A percentile compares a stretch with the other conserved stretches of the same genome.
phyloP scores from a whole-genome alignment of 2,797 vertebrate genomes.

The Eleutherodactylus coqui region DNA sequence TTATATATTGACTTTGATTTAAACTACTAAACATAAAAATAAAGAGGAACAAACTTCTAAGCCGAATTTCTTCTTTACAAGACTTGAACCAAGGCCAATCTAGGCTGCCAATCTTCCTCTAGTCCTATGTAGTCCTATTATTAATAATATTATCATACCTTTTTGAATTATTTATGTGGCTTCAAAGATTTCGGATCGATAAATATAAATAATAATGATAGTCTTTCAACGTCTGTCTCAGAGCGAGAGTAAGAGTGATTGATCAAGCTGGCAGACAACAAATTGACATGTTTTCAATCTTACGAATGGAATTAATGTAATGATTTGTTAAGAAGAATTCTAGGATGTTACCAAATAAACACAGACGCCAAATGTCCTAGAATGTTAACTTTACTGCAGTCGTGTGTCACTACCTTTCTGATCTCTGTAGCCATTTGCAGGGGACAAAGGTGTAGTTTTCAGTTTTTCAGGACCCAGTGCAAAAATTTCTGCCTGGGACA shows the following conservation, averaged over 20 bases:
- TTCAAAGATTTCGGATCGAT: slow-evolving; percentile 64
- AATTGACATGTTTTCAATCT: slow-evolving; percentile 37
- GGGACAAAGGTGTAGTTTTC: no score
- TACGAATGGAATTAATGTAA: slow-evolving; percentile 51
- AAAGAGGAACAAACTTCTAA: neutral
- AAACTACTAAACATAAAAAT: neutral
- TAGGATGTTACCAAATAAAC: neutral
- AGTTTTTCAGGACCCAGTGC: no score
- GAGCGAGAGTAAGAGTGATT: slow-evolving; percentile 52
- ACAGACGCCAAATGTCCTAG: neutral
- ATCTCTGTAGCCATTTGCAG: neutral
- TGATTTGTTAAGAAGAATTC: neutral
- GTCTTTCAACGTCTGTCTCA: slow-evolving; percentile 38
- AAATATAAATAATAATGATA: slow-evolving; percentile 64
- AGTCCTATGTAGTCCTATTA: slow-evolving; percentile 69
- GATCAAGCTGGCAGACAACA: slow-evolving; percentile 48
- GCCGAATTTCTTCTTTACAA: slow-evolving; percentile 27
- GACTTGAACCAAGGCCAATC: slow-evolving; percentile 48
- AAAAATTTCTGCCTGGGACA: no score
- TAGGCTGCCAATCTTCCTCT: slow-evolving; percentile 64
- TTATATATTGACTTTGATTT: neutral
- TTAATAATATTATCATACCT: slow-evolving; percentile 66
- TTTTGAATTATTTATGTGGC: slow-evolving; percentile 63
- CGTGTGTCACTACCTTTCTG: neutral
- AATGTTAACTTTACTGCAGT: neutral